phyloP scores from a whole-genome alignment of 2,113 vertebrate species.

The Nycticryphes semicollaris region DNA sequence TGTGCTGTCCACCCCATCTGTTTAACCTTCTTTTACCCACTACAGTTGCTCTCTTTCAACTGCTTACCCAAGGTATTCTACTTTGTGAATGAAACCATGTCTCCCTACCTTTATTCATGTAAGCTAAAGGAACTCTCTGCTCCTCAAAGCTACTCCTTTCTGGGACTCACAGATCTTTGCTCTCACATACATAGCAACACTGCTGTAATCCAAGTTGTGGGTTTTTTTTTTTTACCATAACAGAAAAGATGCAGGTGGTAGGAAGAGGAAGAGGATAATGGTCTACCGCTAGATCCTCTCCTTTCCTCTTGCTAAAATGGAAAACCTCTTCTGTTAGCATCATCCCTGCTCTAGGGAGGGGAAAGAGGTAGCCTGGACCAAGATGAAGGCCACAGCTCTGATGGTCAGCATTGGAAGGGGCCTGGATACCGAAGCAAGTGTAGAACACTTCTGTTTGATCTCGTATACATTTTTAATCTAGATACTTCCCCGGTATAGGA shows the following conservation, averaged over 20 bases:
- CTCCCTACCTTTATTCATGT: neutral
- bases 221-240: neutral
- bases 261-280: neutral
- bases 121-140: neutral
- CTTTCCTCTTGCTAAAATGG: neutral
- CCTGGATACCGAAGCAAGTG: neutral
- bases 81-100: neutral
- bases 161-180: neutral
- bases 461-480: neutral
- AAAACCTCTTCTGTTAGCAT: neutral
- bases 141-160: neutral
- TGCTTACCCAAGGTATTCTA: neutral
- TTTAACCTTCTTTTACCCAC: neutral
- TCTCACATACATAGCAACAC: neutral
- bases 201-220: neutral
- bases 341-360: neutral
- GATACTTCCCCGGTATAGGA: neutral
- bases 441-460: neutral
- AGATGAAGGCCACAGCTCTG: neutral
- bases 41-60: neutral
- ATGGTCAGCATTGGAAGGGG: neutral
- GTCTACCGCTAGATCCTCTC: neutral
- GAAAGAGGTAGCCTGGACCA: neutral
- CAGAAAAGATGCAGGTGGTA: neutral
- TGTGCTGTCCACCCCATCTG: no score